Evolutionary conservation across 2,113 vertebrate genomes (phyloP).

Genomic region (Cricetomys ansorgei): DNA sequence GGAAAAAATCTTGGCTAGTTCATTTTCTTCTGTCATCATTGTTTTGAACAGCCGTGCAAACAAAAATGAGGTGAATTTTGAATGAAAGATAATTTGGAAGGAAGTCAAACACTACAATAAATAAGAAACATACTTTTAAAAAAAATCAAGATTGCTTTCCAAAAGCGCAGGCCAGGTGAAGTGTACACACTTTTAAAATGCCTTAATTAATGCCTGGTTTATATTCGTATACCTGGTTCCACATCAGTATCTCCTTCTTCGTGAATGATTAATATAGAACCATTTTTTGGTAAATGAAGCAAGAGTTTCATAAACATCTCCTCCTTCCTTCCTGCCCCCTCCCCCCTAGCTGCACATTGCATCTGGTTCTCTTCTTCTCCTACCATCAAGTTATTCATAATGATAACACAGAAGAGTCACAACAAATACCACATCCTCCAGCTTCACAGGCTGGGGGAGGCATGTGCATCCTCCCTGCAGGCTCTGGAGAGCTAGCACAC

Average conservation of each 20-base stretch:
- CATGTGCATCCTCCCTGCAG: accelerated
- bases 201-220: constrained; percentile 35
- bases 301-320: constrained; percentile 43
- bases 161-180: neutral
- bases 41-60: constrained; percentile 37
- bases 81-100: constrained; percentile 53
- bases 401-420: neutral
- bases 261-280: constrained; percentile 50
- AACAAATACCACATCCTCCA: neutral
- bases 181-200: constrained; percentile 1
- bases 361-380: constrained; percentile 40
- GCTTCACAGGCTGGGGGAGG: neutral
- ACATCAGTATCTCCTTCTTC: neutral
- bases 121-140: constrained; percentile 55
- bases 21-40: constrained; percentile 34
- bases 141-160: neutral
- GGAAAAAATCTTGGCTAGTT: neutral
- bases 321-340: neutral
- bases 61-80: constrained; percentile 51
- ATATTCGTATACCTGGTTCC: constrained; percentile 6
- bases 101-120: constrained; percentile 43
- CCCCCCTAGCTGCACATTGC: neutral
- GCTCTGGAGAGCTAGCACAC: accelerated
- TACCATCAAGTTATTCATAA: neutral
- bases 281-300: constrained; percentile 54